Evolutionary conservation across 2,113 vertebrate genomes (phyloP).

Genomic region (Mobula birostris): DNA sequence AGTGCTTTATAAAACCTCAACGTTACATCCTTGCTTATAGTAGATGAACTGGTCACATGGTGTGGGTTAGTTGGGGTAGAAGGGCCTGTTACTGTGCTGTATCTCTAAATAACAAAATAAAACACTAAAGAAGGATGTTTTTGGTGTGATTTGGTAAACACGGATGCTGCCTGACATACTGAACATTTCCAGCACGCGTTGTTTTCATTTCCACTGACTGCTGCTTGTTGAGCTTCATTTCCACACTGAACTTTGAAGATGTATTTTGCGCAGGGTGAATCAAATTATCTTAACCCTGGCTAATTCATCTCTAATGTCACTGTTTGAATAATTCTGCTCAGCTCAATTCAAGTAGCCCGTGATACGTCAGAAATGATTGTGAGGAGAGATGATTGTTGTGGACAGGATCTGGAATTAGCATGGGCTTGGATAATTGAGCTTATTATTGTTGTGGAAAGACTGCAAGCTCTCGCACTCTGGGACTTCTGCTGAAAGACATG

Average conservation of each 20-base stretch:
- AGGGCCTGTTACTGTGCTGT: no score
- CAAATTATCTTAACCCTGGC: not conserved
- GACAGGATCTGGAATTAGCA: not conserved
- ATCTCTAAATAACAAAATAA: no score
- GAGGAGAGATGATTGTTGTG: not conserved
- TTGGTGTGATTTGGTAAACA: no score
- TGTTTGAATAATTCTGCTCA: not conserved
- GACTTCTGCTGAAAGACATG: slow-evolving; percentile 9
- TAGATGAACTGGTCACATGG: no score
- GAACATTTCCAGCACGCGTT: no score
- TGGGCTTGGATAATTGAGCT: not conserved
- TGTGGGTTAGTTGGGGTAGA: no score
- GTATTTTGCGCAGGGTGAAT: not conserved
- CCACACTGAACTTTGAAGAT: not conserved
- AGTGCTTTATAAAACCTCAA: no score
- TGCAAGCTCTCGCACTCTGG: not conserved
- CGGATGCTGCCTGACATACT: no score
- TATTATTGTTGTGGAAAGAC: not conserved
- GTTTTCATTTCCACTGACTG: no score
- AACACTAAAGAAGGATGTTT: not conserved
- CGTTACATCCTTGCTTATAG: no score
- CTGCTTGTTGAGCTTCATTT: not conserved
- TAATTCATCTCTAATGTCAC: not conserved
- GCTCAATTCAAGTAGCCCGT: not conserved
- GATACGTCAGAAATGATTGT: not conserved